Conservation (phyloP, 2,888 invertebrate genomes). For the Nomada ruficornis region DNA sequence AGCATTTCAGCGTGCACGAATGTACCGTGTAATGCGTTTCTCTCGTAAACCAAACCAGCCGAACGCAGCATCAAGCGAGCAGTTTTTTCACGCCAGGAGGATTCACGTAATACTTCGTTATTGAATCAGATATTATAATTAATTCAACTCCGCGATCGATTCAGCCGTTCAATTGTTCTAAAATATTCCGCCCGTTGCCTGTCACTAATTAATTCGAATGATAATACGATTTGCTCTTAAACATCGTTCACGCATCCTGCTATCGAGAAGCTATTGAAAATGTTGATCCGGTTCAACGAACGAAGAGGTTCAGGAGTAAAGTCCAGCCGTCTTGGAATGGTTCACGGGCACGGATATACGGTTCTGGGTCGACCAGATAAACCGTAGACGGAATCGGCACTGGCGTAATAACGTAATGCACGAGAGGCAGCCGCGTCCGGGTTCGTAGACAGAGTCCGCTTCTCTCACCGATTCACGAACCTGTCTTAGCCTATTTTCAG, state of each 20-base stretch:
- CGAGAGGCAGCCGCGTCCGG: constrained; percentile 63
- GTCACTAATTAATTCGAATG: neutral
- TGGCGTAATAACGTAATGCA: constrained; percentile 54
- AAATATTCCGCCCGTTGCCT: neutral
- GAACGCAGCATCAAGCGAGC: neutral
- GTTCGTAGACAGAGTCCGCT: constrained; percentile 64
- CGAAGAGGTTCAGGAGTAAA: neutral
- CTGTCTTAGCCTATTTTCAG: constrained; percentile 6
- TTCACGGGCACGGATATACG: constrained; percentile 69
- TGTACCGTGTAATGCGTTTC: neutral
- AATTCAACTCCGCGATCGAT: neutral
- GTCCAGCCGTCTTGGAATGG: constrained; percentile 5
- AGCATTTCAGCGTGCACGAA: neutral
- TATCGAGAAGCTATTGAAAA: neutral
- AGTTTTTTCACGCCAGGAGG: neutral
- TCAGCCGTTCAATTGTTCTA: too few relatives aligned
- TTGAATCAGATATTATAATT: neutral
- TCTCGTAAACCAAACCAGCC: neutral
- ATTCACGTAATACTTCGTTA: neutral
- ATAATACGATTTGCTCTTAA: neutral
- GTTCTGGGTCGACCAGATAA: constrained; percentile 64
- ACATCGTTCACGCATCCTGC: too few relatives aligned
- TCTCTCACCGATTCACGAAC: constrained; percentile 62
- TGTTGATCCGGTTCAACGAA: constrained; percentile 22
- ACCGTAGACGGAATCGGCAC: constrained; percentile 53